Evolutionary conservation across 2,888 invertebrate genomes (phyloP), one percentile per base, ranked within the genome.

Genomic region (Rotaria macrura): DNA sequence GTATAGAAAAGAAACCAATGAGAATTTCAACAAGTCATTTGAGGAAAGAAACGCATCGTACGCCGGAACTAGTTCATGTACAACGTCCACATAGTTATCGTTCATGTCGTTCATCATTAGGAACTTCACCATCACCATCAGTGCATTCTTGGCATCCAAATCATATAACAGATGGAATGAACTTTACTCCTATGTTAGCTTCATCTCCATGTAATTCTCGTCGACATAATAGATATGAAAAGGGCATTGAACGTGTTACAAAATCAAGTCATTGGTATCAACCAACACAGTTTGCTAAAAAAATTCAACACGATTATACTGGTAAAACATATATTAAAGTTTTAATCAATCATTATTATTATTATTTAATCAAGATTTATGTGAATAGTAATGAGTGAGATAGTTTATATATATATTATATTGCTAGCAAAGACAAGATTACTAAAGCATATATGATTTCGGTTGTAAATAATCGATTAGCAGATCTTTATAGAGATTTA

Each of bases 211-310:
- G 25, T 79, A 49, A 40, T 43, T 43, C n/a, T 25, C 40, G 43
- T 79, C 43, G 43, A 25, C 40, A 40, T 79, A 40, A 43, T 25
- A 79, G 43, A 43, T 34, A 79, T 43, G 79, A 79, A 79, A 40
- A 40, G 79, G 79, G 79, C n/a, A 79, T 43, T 25, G 79, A 79
- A 79, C 79, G 79, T 40, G 79, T 79, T 20, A 12, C 43, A 79
- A 79, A 79, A 79, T 43, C 79, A 79, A 43, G 25, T 14, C 40
- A n/a, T 12, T 79, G 79, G 79, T 79, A 79, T 79, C 40, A n/a
- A 79, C 79, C 79, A 79, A 14, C 43, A 25, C 25, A 43, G 1
- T 79, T 79, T 79, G 10, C 25, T n/a, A 25, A 12, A 1, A 10
- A 79, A n/a, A 65, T 5, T 17, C 17, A 20, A 29, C n/a, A 34